Evolutionary conservation across 2,888 invertebrate species (phyloP).

Genomic region (Melanargia galathea): DNA sequence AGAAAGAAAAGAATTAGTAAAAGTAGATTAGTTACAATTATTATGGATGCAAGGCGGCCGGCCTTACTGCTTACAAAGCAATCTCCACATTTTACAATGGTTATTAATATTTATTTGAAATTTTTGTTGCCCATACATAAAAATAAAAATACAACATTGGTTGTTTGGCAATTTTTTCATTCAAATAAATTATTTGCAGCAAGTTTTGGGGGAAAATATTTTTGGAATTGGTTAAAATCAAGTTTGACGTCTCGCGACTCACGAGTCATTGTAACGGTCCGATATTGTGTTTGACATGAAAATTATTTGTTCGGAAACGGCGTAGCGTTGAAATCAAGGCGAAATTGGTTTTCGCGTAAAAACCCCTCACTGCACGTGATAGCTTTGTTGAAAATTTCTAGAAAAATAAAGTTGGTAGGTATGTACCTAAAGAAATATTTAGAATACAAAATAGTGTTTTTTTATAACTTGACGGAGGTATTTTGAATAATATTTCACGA

Average conservation of each 20-base stretch:
- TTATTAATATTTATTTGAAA: too few relatives aligned
- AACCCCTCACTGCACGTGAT: conserved; percentile 46
- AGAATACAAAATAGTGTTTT: too few relatives aligned
- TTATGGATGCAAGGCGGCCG: too few relatives aligned
- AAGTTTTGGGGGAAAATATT: conserved; percentile 5
- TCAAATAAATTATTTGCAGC: not conserved
- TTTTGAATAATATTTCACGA: too few relatives aligned
- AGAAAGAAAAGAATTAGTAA: too few relatives aligned
- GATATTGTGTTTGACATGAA: conserved; percentile 70
- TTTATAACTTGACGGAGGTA: too few relatives aligned
- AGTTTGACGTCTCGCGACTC: conserved; percentile 59
- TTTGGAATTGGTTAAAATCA: conserved; percentile 33
- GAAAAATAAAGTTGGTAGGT: too few relatives aligned
- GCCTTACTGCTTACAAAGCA: too few relatives aligned
- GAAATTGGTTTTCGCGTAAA: conserved; percentile 49
- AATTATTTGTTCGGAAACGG: conserved; percentile 65
- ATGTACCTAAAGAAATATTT: not conserved
- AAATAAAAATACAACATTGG: too few relatives aligned
- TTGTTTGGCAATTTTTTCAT: not conserved
- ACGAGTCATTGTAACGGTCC: conserved; percentile 60
- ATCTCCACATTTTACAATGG: too few relatives aligned
- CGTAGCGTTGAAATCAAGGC: conserved; percentile 46
- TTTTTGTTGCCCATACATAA: too few relatives aligned
- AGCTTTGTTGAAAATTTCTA: conserved; percentile 36
- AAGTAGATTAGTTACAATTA: too few relatives aligned